phyloP scores from a whole-genome alignment of 2,888 invertebrate genomes.

The Drosophila dives region DNA sequence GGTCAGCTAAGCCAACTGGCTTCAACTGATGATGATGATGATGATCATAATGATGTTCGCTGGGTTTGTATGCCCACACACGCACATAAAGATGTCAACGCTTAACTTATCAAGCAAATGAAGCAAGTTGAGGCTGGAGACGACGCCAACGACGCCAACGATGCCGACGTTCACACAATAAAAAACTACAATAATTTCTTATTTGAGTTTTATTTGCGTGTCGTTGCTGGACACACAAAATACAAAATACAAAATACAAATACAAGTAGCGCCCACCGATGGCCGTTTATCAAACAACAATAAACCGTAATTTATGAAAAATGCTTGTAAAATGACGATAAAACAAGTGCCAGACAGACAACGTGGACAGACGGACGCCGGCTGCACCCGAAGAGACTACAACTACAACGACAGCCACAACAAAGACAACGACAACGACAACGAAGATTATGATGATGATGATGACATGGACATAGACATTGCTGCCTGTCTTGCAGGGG shows the following conservation, averaged over 20 bases:
- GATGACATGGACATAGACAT: constrained; percentile 73
- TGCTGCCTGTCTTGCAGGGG: constrained; percentile 69
- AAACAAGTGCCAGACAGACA: constrained; percentile 67
- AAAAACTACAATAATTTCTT: constrained; percentile 75
- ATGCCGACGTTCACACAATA: constrained; percentile 68
- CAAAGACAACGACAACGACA: constrained; percentile 30
- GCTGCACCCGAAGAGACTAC: constrained; percentile 32
- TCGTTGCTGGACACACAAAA: constrained; percentile 61
- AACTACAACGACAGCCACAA: constrained; percentile 13
- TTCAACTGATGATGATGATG: constrained; percentile 23
- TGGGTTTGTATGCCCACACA: constrained; percentile 72
- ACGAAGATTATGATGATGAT: constrained; percentile 51
- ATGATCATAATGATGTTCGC: constrained; percentile 33
- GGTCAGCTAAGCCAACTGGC: constrained; percentile 20
- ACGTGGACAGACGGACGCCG: constrained; percentile 20
- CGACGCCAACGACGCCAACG: constrained; percentile 58
- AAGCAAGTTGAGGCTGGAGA: constrained; percentile 30
- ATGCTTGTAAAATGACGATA: constrained; percentile 80
- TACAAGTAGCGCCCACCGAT: constrained; percentile 81
- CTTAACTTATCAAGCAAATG: constrained; percentile 72
- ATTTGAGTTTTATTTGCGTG: constrained; percentile 75
- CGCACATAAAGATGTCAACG: constrained; percentile 78
- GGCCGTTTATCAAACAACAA: constrained; percentile 81
- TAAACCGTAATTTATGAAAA: constrained; percentile 83
- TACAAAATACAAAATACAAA: constrained; percentile 52